Percentiles rank a stretch among this genome's conserved stretches.
Conservation (phyloP, 1,140 invertebrate species). For the Cydia splendana region DNA sequence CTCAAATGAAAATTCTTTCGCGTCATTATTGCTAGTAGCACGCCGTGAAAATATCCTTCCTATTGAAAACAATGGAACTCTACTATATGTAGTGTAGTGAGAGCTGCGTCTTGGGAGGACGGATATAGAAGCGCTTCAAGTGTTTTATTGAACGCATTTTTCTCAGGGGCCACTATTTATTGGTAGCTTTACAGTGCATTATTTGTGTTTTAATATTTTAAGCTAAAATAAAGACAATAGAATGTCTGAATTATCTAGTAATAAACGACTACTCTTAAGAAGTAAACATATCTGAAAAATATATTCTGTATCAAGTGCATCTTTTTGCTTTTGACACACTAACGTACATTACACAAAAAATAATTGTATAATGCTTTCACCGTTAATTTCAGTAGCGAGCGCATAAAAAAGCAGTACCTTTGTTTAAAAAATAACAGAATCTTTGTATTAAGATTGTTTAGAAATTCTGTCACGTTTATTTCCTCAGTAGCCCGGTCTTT, state of each 20-base stretch:
- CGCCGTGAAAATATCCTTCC: conserved; percentile 38
- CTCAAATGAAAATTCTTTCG: conserved; percentile 70
- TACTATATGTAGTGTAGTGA: neutral
- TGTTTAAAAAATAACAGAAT: conserved; percentile 4
- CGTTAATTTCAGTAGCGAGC: neutral
- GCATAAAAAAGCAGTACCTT: neutral
- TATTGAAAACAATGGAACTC: conserved; percentile 37
- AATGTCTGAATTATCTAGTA: neutral
- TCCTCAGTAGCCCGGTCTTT: conserved; percentile 26
- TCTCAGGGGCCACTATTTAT: neutral
- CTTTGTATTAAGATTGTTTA: neutral
- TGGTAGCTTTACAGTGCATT: neutral
- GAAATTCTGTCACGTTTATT: conserved; percentile 28
- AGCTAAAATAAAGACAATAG: too few relatives aligned
- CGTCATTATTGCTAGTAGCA: conserved; percentile 61
- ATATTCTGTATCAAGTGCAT: too few relatives aligned
- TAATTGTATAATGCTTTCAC: too few relatives aligned
- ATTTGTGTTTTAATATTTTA: neutral
- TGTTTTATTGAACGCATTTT: conserved; percentile 27
- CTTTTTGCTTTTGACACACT: too few relatives aligned
- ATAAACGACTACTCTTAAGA: neutral
- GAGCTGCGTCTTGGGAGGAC: neutral
- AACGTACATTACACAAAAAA: too few relatives aligned
- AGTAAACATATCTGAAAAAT: too few relatives aligned
- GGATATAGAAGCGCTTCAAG: conserved; percentile 14